Evolutionary conservation across 2,888 invertebrate genomes (phyloP), one percentile per base, ranked within the genome.

Genomic region (Caenorhabditis uteleia): DNA sequence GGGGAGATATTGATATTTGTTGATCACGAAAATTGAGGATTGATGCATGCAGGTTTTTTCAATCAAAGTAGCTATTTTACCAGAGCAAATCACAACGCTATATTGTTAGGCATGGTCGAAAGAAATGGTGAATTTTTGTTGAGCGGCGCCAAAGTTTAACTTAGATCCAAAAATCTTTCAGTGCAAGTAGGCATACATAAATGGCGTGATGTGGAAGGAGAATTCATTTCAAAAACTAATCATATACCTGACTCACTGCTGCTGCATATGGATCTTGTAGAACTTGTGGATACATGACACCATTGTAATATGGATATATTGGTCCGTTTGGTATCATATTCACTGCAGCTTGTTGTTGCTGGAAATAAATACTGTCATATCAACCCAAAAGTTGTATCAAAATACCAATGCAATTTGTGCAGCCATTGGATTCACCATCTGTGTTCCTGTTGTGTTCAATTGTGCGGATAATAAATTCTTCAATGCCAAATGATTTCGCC

Each of bases 401-500:
- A 39, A 12, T 40, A 61, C 58, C 31, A 68, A 25, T 10, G 60
- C 60, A 39, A 68, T 49, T 21, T 45, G 44, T 23, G 55, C 46
- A n/a, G n/a, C n/a, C 54, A 68, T 67, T 21, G 68, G 68, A 36
- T 68, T 68, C 14, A 68, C 58, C 36, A 58, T 54, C 29, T 40
- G 68, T 18, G 23, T 60, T 10, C 65, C 59, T 1, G 64, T 20
- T 6, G 50, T 64, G 39, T 67, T 68, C 23, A 73, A 43, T 48
- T 73, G 73, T 29, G 73, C 70, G 12, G 69, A 71, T 31, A 75
- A 54, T 34, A 75, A 61, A 45, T 75, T 75, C 88, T 97, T 97
- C 86, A 98, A 88, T 84, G 97, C 95, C 88, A 98, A 89, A 88
- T 98, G 97, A 89, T 98, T 97, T 85, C 95, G 89, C 79, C 98